Percentiles rank a stretch among this genome's conserved stretches.
Conservation (phyloP, 2,888 invertebrate genomes). For the Orthonevra nobilis region DNA sequence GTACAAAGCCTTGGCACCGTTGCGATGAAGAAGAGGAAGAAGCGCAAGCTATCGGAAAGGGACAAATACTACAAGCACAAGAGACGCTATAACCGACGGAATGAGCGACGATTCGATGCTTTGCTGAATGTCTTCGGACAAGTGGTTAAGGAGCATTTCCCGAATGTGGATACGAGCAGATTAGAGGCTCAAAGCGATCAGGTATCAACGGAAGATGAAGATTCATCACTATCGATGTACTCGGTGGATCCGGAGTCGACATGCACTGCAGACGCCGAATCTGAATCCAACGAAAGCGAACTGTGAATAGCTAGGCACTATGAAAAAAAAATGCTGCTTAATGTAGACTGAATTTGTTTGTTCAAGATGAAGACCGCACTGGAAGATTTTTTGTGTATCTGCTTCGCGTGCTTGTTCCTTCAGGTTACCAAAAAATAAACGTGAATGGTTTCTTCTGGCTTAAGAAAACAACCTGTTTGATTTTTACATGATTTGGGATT, state of each 20-base stretch:
- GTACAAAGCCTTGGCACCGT: constrained; percentile 23
- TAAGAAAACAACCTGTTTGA: background rate
- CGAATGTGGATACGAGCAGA: constrained; percentile 73
- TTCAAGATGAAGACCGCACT: constrained; percentile 22
- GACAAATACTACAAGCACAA: constrained; percentile 77
- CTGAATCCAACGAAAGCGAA: constrained; percentile 37
- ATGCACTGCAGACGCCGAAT: constrained; percentile 15
- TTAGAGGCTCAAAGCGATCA: constrained; percentile 55
- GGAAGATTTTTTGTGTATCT: constrained; percentile 24
- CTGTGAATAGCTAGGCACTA: constrained; percentile 10
- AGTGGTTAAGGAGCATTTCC: constrained; percentile 74
- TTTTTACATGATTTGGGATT: background rate
- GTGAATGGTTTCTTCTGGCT: constrained; percentile 47
- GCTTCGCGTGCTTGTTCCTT: constrained; percentile 46
- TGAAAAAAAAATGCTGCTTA: constrained; percentile 13
- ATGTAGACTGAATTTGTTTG: constrained; percentile 50
- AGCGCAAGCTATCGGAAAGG: constrained; percentile 69
- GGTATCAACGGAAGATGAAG: constrained; percentile 53
- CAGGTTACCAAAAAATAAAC: constrained; percentile 5
- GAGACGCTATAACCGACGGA: constrained; percentile 75
- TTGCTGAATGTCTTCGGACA: constrained; percentile 74
- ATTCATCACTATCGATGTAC: constrained; percentile 16
- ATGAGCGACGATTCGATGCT: constrained; percentile 75
- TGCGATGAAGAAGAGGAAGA: constrained; percentile 23
- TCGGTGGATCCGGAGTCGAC: constrained; percentile 34